Base-by-base conservation (phyloP, 2,113 vertebrate species). In the Perca flavescens region DNA sequence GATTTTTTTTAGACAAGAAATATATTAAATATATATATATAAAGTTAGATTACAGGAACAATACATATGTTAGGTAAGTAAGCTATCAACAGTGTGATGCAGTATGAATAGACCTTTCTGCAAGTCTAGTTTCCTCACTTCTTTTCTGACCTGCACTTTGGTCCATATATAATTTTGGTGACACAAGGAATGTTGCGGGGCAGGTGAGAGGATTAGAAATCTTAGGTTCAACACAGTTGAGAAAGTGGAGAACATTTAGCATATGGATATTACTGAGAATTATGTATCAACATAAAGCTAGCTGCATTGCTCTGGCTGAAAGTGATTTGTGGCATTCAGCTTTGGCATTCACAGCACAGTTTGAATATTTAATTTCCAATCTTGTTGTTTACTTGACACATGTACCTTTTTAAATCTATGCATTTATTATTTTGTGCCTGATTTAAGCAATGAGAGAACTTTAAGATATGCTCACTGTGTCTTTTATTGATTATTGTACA, bases 401-500 rank as follows among this genome's bases (percentile, higher is more conserved):
- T 58, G 10, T 77, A 69, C 46, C 21, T 77, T 47, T 49, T 53
- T 57, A 43, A 67, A 79, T 77, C 85, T 86, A 85, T 88, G 88
- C 89, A 90, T 90, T 81, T 57, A 63, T 82, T 89, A 68, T 71
- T 78, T 85, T 63, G 82, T 91, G 81, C 82, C 87, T 88, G 31
- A 74, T 78, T 79, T 69, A 16, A 80, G 82, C 49, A 53, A 28
- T 34, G 34, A 43, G 25, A 82, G 12, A 54, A 53, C 9, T 62
- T 43, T 40, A 66, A 79, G 10, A 49, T 40, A 3, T 49, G 19
- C 13, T 72, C 46, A 46, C 56, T 43, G 14, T 53, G 31, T 81
- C 19, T 46, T n/a, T 47, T 57, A 36, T 16, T 53, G 6, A 43
- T 77, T 13, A 56, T 54, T 79, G 25, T 64, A 53, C 36, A 47